phyloP scores from a whole-genome alignment of 2,797 vertebrate genomes.

The Semotilus atromaculatus region DNA sequence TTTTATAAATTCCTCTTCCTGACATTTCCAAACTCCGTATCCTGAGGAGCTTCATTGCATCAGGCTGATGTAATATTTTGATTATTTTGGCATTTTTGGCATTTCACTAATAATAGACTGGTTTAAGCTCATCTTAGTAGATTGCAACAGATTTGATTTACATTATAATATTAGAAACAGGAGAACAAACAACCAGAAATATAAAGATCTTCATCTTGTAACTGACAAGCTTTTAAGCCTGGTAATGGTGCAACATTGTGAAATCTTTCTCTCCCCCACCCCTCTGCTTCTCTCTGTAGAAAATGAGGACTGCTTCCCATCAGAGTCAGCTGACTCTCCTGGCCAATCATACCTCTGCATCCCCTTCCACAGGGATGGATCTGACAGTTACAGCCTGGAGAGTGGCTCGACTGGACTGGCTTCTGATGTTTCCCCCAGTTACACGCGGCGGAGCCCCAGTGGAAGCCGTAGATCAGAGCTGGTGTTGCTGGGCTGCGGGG shows the following conservation, averaged over 20 bases:
- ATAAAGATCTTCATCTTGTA: background rate
- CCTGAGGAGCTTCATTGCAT: background rate
- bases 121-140: background rate
- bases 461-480: slow-evolving; percentile 87
- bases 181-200: background rate
- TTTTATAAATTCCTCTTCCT: background rate
- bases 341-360: slow-evolving; percentile 95
- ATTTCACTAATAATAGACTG: background rate
- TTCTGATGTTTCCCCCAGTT: slow-evolving; percentile 86
- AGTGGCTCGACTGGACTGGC: slow-evolving; percentile 79
- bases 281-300: slow-evolving; percentile 72
- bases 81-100: slow-evolving; percentile 10
- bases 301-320: slow-evolving; percentile 87
- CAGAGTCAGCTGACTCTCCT: slow-evolving; percentile 78
- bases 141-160: background rate
- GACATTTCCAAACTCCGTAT: background rate
- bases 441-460: slow-evolving; percentile 78
- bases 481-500: slow-evolving; percentile 90
- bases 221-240: background rate
- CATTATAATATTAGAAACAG: background rate
- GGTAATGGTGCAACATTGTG: slow-evolving; percentile 17
- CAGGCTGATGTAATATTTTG: background rate
- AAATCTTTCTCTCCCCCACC: slow-evolving; percentile 8
- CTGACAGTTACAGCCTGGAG: slow-evolving; percentile 81
- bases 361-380: slow-evolving; percentile 88